phyloP scores from a whole-genome alignment of 2,797 vertebrate genomes.

The Hafferia zeledoni region DNA sequence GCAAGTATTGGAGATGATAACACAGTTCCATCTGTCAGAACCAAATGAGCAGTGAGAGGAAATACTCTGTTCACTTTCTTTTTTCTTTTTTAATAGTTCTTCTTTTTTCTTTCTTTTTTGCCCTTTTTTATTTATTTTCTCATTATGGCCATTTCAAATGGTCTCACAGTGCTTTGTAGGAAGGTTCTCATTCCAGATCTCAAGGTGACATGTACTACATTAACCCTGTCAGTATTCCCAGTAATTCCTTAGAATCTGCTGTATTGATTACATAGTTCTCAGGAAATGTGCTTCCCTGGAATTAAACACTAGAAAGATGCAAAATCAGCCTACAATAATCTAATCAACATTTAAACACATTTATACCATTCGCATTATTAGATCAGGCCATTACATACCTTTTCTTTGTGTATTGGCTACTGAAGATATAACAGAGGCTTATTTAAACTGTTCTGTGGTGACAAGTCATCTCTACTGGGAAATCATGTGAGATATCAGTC shows the following conservation, averaged over 20 bases:
- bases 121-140: neutral
- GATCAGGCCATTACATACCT: neutral
- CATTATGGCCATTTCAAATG: neutral
- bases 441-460: neutral
- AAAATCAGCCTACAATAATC: neutral
- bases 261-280: neutral
- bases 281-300: neutral
- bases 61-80: neutral
- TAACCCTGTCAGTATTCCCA: neutral
- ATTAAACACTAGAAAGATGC: neutral
- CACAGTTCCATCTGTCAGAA: neutral
- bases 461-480: conserved; percentile 12
- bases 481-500: neutral
- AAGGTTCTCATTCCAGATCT: neutral
- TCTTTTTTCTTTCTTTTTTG: neutral
- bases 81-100: neutral
- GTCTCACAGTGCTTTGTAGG: neutral
- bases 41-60: neutral
- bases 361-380: neutral
- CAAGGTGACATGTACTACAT: neutral
- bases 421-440: neutral
- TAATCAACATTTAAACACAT: neutral
- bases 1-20: neutral
- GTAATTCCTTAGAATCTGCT: neutral
- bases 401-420: neutral